These are phyloP conservation scores for Calonectris borealis DNA, from an alignment of 2,113 vertebrate genomes.

Conservation along the genomic window DNA sequence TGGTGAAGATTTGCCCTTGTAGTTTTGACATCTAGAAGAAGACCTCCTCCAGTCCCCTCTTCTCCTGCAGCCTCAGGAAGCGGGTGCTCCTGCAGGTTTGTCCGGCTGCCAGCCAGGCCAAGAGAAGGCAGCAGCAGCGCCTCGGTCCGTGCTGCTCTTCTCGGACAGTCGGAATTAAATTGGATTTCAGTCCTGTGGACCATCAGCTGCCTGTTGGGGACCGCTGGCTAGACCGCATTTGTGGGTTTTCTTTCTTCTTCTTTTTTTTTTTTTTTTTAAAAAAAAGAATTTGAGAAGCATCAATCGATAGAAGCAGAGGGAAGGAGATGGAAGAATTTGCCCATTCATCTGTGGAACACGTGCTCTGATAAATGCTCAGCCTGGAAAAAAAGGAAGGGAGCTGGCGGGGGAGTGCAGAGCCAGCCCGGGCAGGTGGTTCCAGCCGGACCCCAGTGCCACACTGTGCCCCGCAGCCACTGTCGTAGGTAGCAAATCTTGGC, in stretches of 20 bases:
- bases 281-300: not conserved
- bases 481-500: not conserved
- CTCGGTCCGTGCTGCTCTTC: not conserved
- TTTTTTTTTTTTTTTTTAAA: not conserved
- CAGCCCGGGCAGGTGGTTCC: not conserved
- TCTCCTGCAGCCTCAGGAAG: not conserved
- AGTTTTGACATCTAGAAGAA: not conserved
- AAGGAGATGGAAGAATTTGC: not conserved
- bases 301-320: not conserved
- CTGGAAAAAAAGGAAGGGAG: not conserved
- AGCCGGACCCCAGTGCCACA: fast-evolving
- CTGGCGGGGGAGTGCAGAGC: not conserved
- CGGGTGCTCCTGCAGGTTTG: not conserved
- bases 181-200: not conserved
- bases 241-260: not conserved
- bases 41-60: not conserved
- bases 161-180: not conserved
- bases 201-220: not conserved
- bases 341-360: not conserved
- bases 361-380: not conserved
- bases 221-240: not conserved
- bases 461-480: not conserved
- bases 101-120: not conserved
- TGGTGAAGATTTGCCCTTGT: not conserved
- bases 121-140: not conserved